phyloP scores from a whole-genome alignment of 2,113 vertebrate species.

The Amblyornis subalaris region DNA sequence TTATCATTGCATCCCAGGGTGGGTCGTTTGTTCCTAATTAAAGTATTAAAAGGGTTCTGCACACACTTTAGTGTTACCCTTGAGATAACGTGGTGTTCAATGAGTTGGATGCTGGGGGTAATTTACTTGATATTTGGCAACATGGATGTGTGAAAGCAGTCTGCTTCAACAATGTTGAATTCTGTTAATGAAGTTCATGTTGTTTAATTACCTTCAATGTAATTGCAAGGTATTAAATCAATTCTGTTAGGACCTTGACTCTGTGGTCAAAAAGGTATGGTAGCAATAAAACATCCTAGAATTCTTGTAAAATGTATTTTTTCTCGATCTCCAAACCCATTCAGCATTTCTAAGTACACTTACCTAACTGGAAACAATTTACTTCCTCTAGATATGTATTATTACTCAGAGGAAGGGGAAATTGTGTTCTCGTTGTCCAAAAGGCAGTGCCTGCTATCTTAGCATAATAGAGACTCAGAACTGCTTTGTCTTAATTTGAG shows the following conservation, averaged over 20 bases:
- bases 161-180: not conserved
- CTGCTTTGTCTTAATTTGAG: not conserved
- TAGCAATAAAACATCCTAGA: not conserved
- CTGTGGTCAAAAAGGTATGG: not conserved
- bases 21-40: conserved; percentile 31
- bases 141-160: not conserved
- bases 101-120: conserved; percentile 13
- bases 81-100: not conserved
- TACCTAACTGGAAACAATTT: not conserved
- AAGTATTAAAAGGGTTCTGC: not conserved
- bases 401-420: not conserved
- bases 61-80: not conserved
- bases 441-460: not conserved
- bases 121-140: conserved; percentile 38
- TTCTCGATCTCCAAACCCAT: not conserved
- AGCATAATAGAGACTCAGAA: not conserved
- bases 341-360: not conserved
- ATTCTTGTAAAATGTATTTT: not conserved
- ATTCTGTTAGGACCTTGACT: not conserved
- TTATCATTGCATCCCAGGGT: not conserved
- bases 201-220: conserved; percentile 52
- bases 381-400: not conserved
- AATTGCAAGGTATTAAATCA: not conserved
- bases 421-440: not conserved
- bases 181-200: conserved; percentile 1